These are phyloP conservation scores for Carcina quercana DNA, from an alignment of 2,888 invertebrate species.

Conservation along the genomic window DNA sequence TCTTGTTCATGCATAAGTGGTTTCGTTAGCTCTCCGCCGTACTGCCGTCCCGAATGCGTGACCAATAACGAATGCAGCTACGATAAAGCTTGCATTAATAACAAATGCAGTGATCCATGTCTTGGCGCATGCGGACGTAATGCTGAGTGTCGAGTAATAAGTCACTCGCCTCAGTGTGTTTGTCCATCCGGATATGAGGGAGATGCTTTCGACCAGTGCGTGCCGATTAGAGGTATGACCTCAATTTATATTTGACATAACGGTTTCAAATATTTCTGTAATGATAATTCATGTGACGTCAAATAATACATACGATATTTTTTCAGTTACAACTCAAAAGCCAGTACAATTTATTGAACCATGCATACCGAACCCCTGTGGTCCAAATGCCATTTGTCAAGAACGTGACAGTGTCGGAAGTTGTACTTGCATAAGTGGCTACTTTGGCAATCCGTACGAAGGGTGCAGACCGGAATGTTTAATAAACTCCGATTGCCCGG, in stretches of 20 bases:
- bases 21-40: constrained; percentile 82
- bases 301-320: constrained; percentile 1
- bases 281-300: constrained; percentile 2
- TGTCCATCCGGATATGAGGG: constrained; percentile 82
- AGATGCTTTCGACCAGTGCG: constrained; percentile 85
- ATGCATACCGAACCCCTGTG: constrained; percentile 78
- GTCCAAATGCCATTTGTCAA: constrained; percentile 78
- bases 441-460: constrained; percentile 80
- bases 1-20: constrained; percentile 83
- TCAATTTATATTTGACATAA: no score
- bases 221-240: constrained; percentile 43
- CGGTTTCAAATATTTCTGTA: not conserved
- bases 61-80: constrained; percentile 86
- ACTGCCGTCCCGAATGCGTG: constrained; percentile 88
- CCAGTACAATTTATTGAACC: constrained; percentile 46
- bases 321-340: constrained; percentile 29
- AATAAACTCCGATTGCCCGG: constrained; percentile 78
- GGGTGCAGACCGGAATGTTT: constrained; percentile 84
- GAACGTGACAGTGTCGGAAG: constrained; percentile 78
- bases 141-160: constrained; percentile 85
- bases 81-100: constrained; percentile 84
- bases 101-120: constrained; percentile 87
- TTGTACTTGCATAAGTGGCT: constrained; percentile 80
- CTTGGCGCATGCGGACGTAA: constrained; percentile 85
- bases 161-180: constrained; percentile 89